These are phyloP conservation scores for Cathartes aura DNA, from an alignment of 2,113 vertebrate genomes.

Conservation along the genomic window DNA sequence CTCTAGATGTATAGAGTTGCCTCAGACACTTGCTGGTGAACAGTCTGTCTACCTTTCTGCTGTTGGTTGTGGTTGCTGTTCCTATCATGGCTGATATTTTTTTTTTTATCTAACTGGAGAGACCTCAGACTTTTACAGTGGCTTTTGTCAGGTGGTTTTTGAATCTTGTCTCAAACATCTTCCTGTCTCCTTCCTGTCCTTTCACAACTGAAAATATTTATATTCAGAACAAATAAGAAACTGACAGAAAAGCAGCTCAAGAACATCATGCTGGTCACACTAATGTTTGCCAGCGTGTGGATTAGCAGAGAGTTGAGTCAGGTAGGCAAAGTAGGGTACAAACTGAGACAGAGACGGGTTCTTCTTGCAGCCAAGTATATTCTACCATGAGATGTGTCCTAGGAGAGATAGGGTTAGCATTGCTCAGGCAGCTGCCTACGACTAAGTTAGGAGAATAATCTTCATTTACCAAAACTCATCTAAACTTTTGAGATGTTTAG, in stretches of 20 bases:
- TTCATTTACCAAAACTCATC: neutral
- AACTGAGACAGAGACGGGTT: neutral
- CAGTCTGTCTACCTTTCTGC: neutral
- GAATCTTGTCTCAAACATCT: neutral
- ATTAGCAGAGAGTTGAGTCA: neutral
- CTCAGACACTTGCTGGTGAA: neutral
- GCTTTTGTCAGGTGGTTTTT: neutral
- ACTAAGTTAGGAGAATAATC: neutral
- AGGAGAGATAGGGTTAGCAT: neutral
- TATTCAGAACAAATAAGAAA: neutral
- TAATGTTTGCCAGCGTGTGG: fast-evolving
- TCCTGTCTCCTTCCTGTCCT: neutral
- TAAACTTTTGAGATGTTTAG: neutral
- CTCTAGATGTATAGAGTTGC: neutral
- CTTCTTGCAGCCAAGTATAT: neutral
- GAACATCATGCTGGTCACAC: neutral
- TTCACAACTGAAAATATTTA: neutral
- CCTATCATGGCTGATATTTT: neutral
- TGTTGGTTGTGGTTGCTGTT: neutral
- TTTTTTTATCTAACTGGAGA: neutral
- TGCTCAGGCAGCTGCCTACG: neutral
- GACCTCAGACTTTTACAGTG: neutral
- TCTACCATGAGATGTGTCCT: neutral
- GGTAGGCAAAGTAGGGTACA: neutral
- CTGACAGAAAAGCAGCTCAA: neutral